A percentile compares a stretch with the other conserved stretches of the same genome.
Evolutionary conservation across 2,888 invertebrate species (phyloP).

Genomic region (Protula sp.): DNA sequence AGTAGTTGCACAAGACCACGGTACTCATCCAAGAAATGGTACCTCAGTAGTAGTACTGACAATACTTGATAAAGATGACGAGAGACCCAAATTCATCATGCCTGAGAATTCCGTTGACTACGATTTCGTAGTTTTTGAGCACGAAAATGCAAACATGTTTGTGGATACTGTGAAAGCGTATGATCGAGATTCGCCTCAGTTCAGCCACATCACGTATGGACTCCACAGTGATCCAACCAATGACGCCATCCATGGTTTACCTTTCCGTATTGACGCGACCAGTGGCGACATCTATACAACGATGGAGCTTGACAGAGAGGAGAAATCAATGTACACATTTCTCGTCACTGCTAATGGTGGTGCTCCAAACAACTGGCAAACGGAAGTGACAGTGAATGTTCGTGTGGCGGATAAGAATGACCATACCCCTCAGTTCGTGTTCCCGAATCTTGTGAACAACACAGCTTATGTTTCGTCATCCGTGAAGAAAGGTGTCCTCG

Average conservation of each 20-base stretch:
- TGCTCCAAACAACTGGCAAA: background rate
- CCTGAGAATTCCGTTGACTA: background rate
- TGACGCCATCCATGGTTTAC: background rate
- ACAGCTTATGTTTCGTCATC: background rate
- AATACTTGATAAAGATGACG: background rate
- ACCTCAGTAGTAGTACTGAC: background rate
- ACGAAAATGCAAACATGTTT: background rate
- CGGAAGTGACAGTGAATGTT: background rate
- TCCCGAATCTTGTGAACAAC: background rate
- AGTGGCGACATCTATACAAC: background rate
- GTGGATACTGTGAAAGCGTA: background rate
- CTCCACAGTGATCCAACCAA: background rate
- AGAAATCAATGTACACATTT: background rate
- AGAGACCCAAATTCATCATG: background rate
- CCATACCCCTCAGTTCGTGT: background rate
- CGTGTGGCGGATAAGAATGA: background rate
- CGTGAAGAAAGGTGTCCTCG: background rate
- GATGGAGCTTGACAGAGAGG: background rate
- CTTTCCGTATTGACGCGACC: background rate
- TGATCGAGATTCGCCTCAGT: background rate
- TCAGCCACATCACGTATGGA: background rate
- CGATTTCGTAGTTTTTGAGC: background rate
- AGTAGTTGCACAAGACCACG: background rate
- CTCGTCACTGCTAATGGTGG: background rate
- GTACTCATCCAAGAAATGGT: background rate